Conservation (phyloP, 2,888 invertebrate species). For the Aphidius colemani region DNA sequence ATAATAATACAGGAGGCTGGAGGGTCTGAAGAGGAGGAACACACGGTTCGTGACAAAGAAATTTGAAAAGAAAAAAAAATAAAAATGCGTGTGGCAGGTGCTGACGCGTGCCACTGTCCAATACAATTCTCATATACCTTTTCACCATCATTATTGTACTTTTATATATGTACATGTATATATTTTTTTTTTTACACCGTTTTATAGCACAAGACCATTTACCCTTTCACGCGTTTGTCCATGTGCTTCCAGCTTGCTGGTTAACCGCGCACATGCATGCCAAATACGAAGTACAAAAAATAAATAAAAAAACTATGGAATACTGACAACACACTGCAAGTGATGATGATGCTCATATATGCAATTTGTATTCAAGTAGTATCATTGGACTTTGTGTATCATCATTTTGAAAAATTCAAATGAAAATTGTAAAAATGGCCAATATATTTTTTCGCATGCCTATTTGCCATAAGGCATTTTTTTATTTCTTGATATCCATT, state of each 20-base stretch:
- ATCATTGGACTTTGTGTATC: too few species aligned
- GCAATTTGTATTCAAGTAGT: too few species aligned
- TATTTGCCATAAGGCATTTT: too few species aligned
- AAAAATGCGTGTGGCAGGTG: conserved; percentile 41
- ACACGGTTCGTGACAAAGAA: conserved; percentile 38
- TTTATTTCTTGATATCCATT: too few species aligned
- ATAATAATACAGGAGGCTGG: neutral
- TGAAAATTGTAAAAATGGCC: too few species aligned
- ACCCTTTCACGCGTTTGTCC: conserved; percentile 16
- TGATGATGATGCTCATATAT: too few species aligned
- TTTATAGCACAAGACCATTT: conserved; percentile 10
- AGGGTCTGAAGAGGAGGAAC: conserved; percentile 23
- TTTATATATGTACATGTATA: too few species aligned
- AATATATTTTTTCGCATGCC: too few species aligned
- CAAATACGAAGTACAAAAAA: conserved; percentile 5
- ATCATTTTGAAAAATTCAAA: too few species aligned
- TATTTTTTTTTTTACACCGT: conserved; percentile 32
- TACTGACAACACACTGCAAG: neutral
- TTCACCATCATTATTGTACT: conserved; percentile 31
- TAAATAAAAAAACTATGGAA: neutral
- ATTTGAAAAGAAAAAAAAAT: conserved; percentile 29
- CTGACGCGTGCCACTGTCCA: conserved; percentile 55
- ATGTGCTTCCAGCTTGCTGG: conserved; percentile 10
- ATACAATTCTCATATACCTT: conserved; percentile 37
- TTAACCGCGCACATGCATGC: neutral